Evolutionary conservation across 2,797 vertebrate genomes (phyloP).

Genomic region (Crax fasciolata): DNA sequence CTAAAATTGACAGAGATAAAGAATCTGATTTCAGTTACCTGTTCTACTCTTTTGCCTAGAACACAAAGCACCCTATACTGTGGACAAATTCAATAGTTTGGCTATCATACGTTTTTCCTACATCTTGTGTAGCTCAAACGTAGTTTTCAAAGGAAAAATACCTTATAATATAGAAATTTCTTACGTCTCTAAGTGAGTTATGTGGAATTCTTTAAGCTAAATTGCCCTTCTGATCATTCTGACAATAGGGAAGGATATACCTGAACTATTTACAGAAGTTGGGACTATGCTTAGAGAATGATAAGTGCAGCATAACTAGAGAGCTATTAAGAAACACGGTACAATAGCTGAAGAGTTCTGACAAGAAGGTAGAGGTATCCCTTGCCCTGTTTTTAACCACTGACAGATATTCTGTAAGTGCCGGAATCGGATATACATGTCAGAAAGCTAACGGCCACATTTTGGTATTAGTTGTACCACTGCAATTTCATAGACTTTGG

Average conservation of each 20-base stretch:
- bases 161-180: neutral
- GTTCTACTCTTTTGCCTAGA: neutral
- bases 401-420: neutral
- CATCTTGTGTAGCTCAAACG: neutral
- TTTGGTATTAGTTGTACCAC: neutral
- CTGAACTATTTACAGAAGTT: neutral
- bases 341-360: neutral
- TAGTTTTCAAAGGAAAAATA: neutral
- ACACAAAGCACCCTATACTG: neutral
- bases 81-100: neutral
- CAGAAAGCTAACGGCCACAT: neutral
- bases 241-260: neutral
- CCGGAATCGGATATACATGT: neutral
- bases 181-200: neutral
- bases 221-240: neutral
- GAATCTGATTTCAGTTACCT: neutral
- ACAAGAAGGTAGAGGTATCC: neutral
- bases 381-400: neutral
- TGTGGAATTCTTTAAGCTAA: neutral
- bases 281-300: neutral
- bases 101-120: neutral
- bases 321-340: neutral
- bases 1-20: slow-evolving; percentile 3
- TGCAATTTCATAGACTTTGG: neutral
- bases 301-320: neutral